Evolutionary conservation across 2,113 vertebrate genomes (phyloP), one percentile per base, ranked within the genome.

Genomic region (Micronycteris hirsuta): DNA sequence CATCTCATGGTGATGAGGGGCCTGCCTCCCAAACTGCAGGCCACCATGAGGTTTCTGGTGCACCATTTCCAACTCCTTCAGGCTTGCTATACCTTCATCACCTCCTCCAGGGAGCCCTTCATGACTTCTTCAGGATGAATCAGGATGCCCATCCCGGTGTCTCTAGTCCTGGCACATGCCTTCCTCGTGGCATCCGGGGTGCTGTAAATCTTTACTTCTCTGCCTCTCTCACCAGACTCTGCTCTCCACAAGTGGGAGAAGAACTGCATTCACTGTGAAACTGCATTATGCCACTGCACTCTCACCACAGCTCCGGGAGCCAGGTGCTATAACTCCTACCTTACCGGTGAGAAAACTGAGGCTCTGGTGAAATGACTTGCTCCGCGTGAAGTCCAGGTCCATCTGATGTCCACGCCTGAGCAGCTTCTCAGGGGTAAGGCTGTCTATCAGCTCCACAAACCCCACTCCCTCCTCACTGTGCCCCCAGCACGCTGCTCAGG

Each of bases 51-150:
- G 65, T 33, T 80, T 77, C 85, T 28, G 74, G 56, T 14, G 71
- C n/a, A 45, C 36, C 8, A 52, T 6, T 47, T 61, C 67, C 68
- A 86, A 31, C 22, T 22, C 74, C 61, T 80, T 28, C 49, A 61
- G 43, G 31, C 28, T 33, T 43, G 41, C 19, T 8, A 20, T 4
- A 5, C 33, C 52, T 61, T 81, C 28, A 20, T 24, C 54, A 31
- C 86, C 77, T 91, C 76, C 83, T 93, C 90, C 92, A 83, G 68
- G 84, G 26, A 89, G 90, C 43, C 67, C 56, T 36, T n/a, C 8
- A 2, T 3, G 77, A 87, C 43, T 88, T 76, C 77, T 81, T 33
- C 45, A 7, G 36, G 11, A 38, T 9, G 22, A 73, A 58, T 8
- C 54, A 11, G 68, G 45, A 17, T 1, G 15, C 13, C 80, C 65